Percentiles rank a stretch among this genome's conserved stretches.
Conservation (phyloP, 2,888 invertebrate species). For the Adineta ricciae region DNA sequence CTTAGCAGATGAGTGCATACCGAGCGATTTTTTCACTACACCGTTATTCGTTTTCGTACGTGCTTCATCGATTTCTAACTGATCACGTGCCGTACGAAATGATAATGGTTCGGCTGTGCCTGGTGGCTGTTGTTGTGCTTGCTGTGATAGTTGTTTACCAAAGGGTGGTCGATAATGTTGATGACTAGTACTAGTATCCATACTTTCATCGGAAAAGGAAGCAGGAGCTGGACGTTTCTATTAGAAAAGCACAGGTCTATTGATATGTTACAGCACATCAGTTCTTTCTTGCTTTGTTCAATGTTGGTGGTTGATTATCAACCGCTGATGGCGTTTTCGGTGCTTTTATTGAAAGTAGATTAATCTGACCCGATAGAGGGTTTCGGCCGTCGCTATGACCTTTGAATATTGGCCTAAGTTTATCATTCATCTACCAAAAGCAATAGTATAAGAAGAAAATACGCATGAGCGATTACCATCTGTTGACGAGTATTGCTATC, state of each 20-base stretch:
- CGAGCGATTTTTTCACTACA: background rate
- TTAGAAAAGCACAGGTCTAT: background rate
- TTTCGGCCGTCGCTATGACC: background rate
- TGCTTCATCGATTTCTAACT: background rate
- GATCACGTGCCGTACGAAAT: conserved; percentile 8
- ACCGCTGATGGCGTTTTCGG: background rate
- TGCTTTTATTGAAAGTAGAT: background rate
- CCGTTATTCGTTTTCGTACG: background rate
- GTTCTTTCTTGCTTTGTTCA: background rate
- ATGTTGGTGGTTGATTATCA: background rate
- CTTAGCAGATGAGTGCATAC: conserved; percentile 25
- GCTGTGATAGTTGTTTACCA: background rate
- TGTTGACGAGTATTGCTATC: background rate
- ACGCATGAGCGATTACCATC: background rate
- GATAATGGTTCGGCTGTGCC: background rate
- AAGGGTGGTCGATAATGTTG: conserved; percentile 1
- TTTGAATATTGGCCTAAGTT: background rate
- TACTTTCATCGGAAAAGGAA: background rate
- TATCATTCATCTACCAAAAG: background rate
- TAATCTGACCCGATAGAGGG: background rate
- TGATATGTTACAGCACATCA: no score
- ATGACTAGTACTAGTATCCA: background rate
- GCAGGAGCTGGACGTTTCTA: conserved; percentile 8
- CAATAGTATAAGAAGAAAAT: background rate
- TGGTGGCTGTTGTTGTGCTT: background rate